Conservation (phyloP, 2,113 vertebrate genomes). For the Lycocorax pyrrhopterus region DNA sequence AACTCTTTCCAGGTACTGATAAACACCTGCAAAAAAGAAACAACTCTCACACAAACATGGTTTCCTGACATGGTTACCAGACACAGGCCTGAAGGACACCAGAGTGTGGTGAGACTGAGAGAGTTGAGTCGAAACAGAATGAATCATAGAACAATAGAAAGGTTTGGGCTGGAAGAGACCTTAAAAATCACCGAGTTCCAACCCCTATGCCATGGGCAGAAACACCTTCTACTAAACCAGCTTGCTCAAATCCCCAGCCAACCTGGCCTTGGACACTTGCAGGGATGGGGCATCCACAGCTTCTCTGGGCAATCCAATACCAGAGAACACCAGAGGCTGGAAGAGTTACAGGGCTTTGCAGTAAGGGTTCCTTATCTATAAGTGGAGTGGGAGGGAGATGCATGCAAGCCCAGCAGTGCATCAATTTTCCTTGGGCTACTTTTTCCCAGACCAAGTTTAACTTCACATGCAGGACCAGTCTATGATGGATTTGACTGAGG, state of each 20-base stretch:
- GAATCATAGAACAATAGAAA: background rate
- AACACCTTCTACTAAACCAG: background rate
- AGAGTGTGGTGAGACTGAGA: background rate
- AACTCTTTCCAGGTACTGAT: background rate
- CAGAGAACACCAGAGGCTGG: background rate
- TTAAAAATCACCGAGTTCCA: background rate
- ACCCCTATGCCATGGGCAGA: background rate
- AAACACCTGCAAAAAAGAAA: background rate
- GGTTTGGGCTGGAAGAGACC: background rate
- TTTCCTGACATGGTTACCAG: background rate
- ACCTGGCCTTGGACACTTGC: background rate
- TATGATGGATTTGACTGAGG: background rate
- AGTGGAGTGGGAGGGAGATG: background rate
- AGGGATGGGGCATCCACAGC: background rate
- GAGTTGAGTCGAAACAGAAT: background rate
- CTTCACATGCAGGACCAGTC: background rate
- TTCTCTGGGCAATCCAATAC: background rate
- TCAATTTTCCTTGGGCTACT: background rate
- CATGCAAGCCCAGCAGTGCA: background rate
- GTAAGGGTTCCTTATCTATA: background rate
- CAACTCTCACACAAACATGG: fast-evolving
- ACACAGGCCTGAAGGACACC: background rate
- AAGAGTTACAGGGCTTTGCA: background rate
- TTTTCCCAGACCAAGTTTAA: background rate
- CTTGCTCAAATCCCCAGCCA: background rate